phyloP scores from a whole-genome alignment of 2,113 vertebrate genomes.

The Rhinolophus sinicus region DNA sequence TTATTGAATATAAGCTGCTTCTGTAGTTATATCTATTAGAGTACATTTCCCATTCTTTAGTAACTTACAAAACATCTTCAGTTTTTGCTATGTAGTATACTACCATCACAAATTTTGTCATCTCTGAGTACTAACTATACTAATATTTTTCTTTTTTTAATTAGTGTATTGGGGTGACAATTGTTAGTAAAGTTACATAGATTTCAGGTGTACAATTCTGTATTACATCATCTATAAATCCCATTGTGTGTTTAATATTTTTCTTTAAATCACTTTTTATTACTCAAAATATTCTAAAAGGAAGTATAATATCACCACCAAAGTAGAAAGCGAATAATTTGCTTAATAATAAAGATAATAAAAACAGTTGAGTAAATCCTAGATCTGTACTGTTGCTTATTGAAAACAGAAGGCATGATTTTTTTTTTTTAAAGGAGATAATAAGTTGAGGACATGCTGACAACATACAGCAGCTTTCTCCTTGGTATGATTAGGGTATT shows the following conservation, averaged over 20 bases:
- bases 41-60: neutral
- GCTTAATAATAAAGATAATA: neutral
- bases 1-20: neutral
- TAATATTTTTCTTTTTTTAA: neutral
- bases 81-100: neutral
- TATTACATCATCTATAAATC: no score
- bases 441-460: neutral
- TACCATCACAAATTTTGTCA: neutral
- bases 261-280: neutral
- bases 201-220: no score
- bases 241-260: neutral
- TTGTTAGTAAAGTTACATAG: no score
- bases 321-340: neutral
- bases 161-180: no score
- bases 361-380: neutral
- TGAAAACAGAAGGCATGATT: neutral
- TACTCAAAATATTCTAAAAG: neutral
- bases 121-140: neutral
- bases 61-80: neutral
- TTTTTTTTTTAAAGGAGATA: neutral
- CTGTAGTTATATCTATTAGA: neutral
- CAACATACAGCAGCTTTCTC: neutral
- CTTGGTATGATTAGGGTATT: neutral
- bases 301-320: neutral
- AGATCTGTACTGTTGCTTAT: neutral